Conservation (phyloP, 2,797 vertebrate species). For the Sparidentex hasta region DNA sequence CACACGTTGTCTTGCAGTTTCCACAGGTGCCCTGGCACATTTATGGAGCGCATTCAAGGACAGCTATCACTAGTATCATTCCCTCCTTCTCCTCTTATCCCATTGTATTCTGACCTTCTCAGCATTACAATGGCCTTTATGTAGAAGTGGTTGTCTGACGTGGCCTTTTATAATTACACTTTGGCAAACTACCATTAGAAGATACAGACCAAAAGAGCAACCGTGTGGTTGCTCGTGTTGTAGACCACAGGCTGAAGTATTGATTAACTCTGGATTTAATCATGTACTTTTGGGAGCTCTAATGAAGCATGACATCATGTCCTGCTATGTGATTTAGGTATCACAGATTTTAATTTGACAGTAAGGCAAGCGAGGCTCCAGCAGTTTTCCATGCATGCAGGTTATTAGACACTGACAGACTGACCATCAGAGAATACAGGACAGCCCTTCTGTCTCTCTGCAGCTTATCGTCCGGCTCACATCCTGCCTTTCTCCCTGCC, state of each 20-base stretch:
- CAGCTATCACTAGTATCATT: too few relatives aligned
- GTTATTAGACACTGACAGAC: constrained; percentile 27
- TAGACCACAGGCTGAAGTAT: constrained; percentile 35
- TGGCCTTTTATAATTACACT: constrained; percentile 29
- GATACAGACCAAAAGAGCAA: neutral
- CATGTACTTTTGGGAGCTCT: constrained; percentile 36
- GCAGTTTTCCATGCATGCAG: neutral
- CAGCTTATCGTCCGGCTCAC: constrained; percentile 55
- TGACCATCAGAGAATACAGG: constrained; percentile 18
- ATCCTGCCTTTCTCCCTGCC: constrained; percentile 71
- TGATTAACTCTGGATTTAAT: constrained; percentile 50
- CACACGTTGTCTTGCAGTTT: too few relatives aligned
- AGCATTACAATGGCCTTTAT: neutral
- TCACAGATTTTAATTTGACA: neutral
- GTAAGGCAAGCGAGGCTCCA: neutral
- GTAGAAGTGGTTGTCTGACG: neutral
- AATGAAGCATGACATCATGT: constrained; percentile 47
- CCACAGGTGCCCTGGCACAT: too few relatives aligned
- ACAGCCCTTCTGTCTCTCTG: constrained; percentile 59
- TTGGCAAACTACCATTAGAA: neutral
- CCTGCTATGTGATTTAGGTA: neutral
- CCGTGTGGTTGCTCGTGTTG: constrained; percentile 8
- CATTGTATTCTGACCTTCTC: neutral
- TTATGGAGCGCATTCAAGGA: too few relatives aligned
- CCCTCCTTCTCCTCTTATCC: too few relatives aligned